These are phyloP conservation scores for Chaunax sp. DNA, from an alignment of 2,797 vertebrate species.

Conservation along the genomic window DNA sequence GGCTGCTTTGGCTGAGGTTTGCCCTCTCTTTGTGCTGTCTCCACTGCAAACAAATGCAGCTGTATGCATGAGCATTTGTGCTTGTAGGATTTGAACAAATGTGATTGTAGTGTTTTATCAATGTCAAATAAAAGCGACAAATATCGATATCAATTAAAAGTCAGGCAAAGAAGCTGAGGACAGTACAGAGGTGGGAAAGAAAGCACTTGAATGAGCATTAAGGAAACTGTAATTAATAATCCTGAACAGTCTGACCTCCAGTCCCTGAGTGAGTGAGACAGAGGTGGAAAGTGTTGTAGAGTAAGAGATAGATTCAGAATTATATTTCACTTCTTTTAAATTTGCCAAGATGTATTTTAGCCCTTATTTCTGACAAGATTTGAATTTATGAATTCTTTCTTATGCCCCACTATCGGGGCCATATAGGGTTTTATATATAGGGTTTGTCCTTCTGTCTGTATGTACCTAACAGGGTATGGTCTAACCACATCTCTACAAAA, in stretches of 20 bases:
- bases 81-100: neutral
- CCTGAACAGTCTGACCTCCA: neutral
- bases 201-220: neutral
- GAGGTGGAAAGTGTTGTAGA: constrained; percentile 5
- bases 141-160: too few species aligned
- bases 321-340: constrained; percentile 8
- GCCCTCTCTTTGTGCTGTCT: too few species aligned
- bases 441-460: too few species aligned
- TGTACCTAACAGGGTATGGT: too few species aligned
- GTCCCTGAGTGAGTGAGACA: constrained; percentile 1
- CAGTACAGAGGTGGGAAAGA: neutral
- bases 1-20: too few species aligned
- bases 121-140: neutral
- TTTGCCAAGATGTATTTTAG: neutral
- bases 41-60: neutral
- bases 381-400: too few species aligned
- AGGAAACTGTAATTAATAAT: constrained; percentile 4
- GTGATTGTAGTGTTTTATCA: neutral
- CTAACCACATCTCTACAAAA: too few species aligned
- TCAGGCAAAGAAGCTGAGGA: neutral
- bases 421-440: too few species aligned
- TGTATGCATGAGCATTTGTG: neutral
- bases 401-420: too few species aligned
- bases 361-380: constrained; percentile 3
- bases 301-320: constrained; percentile 1